Base-by-base conservation (phyloP, 2,888 invertebrate genomes). In the Seira musarum region DNA sequence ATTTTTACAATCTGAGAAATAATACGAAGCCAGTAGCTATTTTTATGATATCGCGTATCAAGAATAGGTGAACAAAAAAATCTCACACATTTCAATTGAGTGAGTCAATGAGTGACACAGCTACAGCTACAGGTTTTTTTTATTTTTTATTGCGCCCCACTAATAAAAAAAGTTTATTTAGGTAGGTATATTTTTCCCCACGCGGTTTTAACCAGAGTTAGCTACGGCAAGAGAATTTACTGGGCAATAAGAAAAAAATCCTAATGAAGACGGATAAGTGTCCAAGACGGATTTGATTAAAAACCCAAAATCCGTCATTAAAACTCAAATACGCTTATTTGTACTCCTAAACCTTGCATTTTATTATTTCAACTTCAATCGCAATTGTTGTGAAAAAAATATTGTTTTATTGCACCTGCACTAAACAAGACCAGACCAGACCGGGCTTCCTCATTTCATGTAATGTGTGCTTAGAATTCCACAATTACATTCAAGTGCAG, bases 81-180 rank as follows among this genome's bases (percentile, higher is more conserved):
- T 40, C 40, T 40, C 40, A 40, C 40, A 67, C 67, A 66, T 19
- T 30, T 19, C 21, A 2, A 40, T 64, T 60, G 21, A 19, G 17
- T 21, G 22, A 22, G 22, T 63, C 13, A 40, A 40, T 40, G 6
- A 8, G 40, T 40, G 40, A 35, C 24, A 19, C 46, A 64, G 40
- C 66, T 78, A 78, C 72, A n/a, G n/a, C n/a, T n/a, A n/a, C n/a
- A 78, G 72, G 78, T 78, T 77, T 65, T 40, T 69, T 75, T 70
- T 63, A 68, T 40, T 21, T 77, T 76, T 77, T 78, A 78, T 72
- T 65, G 66, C 78, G 71, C 78, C 72, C 78, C 40, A 71, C 71
- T 72, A 78, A 77, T 65, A 77, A 70, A 78, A 72, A 19, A 49
- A 53, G 22, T n/a, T n/a, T n/a, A n/a, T 40, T 6, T 13, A 40